Percentiles rank a stretch among this genome's conserved stretches.
phyloP scores from a whole-genome alignment of 2,888 invertebrate genomes.

The Drosophila atripex region DNA sequence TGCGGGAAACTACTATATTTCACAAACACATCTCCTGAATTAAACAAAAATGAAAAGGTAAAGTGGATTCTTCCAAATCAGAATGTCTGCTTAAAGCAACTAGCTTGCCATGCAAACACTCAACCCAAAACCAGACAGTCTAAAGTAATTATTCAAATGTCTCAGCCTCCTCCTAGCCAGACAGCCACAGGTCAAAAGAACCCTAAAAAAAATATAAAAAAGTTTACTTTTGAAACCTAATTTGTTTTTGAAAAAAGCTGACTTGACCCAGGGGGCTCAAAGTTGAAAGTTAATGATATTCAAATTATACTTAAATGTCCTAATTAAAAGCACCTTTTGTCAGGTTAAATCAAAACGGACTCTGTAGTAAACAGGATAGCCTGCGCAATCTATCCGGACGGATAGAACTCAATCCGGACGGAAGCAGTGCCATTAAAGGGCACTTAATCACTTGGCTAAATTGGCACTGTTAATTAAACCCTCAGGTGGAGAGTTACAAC shows the following conservation, averaged over 20 bases:
- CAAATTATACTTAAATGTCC: conserved; percentile 16
- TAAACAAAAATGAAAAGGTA: neutral
- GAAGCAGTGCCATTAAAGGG: conserved; percentile 56
- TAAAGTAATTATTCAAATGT: conserved; percentile 38
- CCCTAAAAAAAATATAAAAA: conserved; percentile 28
- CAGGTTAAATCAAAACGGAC: conserved; percentile 1
- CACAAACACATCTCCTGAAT: neutral
- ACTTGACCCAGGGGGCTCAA: conserved; percentile 5
- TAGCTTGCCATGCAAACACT: conserved; percentile 8
- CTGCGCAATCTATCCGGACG: neutral
- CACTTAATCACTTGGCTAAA: conserved; percentile 59
- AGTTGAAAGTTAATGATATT: conserved; percentile 21
- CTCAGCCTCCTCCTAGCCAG: neutral
- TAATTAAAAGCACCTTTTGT: conserved; percentile 20
- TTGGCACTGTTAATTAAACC: conserved; percentile 50
- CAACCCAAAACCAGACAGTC: conserved; percentile 1
- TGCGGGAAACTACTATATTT: neutral
- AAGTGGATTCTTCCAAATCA: neutral
- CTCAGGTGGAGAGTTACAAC: conserved; percentile 28
- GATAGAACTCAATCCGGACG: conserved; percentile 16
- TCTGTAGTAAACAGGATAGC: conserved; percentile 9
- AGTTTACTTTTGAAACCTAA: conserved; percentile 20
- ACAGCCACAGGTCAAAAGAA: conserved; percentile 17
- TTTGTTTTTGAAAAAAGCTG: conserved; percentile 25
- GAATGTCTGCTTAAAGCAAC: conserved; percentile 1